A percentile compares a stretch with the other conserved stretches of the same genome.
Conservation (phyloP, 2,888 invertebrate genomes). For the Sphaerophoria taeniata region DNA sequence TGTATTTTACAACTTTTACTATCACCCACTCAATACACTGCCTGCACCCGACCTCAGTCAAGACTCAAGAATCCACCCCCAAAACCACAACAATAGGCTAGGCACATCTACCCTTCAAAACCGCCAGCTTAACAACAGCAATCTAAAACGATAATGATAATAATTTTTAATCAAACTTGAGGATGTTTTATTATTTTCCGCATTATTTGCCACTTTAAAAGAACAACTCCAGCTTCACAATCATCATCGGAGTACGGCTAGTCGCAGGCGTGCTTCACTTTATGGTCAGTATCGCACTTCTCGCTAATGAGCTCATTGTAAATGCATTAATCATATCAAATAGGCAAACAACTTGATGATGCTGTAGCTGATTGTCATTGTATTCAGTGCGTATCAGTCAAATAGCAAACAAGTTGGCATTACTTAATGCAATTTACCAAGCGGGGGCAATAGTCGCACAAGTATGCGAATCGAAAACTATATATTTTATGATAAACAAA, state of each 20-base stretch:
- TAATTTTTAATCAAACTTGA: constrained; percentile 60
- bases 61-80: neutral
- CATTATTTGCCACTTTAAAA: constrained; percentile 73
- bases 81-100: neutral
- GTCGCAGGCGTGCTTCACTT: too few species aligned
- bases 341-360: constrained; percentile 67
- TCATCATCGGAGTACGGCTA: constrained; percentile 49
- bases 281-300: constrained; percentile 72
- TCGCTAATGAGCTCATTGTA: constrained; percentile 74
- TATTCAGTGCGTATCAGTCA: constrained; percentile 49
- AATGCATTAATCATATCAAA: constrained; percentile 74
- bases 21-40: too few species aligned
- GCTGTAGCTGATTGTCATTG: constrained; percentile 67
- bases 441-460: constrained; percentile 64
- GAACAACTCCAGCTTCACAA: neutral
- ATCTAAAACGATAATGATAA: constrained; percentile 39
- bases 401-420: constrained; percentile 63
- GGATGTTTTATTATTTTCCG: constrained; percentile 60
- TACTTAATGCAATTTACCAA: constrained; percentile 69
- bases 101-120: neutral
- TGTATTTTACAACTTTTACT: too few species aligned
- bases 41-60: constrained; percentile 24
- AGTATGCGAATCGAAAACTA: constrained; percentile 47
- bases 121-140: neutral
- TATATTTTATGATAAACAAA: neutral